A percentile compares a stretch with the other conserved stretches of the same genome.
Conservation (phyloP, 1,140 invertebrate genomes). For the Homarus americanus region DNA sequence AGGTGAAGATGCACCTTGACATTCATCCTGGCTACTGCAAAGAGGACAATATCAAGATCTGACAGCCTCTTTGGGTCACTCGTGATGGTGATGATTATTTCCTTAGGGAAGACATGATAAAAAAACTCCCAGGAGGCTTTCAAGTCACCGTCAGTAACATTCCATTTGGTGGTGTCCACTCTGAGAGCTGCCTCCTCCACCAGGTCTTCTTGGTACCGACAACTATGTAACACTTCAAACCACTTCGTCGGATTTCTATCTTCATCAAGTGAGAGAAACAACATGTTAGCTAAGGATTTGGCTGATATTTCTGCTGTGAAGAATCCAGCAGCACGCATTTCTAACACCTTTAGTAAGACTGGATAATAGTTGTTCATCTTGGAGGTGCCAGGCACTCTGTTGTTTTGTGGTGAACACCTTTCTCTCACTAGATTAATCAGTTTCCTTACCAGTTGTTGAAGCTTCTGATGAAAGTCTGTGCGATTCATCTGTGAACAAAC, state of each 20-base stretch:
- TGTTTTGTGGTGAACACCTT: too few relatives aligned
- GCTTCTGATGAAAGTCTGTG: not conserved
- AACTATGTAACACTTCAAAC: conserved; percentile 11
- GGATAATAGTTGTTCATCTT: not conserved
- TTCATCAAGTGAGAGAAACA: not conserved
- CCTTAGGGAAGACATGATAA: not conserved
- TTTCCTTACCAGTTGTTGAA: not conserved
- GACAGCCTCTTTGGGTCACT: not conserved
- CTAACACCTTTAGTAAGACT: conserved; percentile 3
- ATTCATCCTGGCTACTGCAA: not conserved
- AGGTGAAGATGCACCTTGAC: not conserved
- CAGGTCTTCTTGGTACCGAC: not conserved
- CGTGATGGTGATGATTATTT: not conserved
- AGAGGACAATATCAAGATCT: not conserved
- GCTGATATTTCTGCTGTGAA: not conserved
- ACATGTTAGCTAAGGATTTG: not conserved
- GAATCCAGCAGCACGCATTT: not conserved
- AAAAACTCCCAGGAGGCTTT: not conserved
- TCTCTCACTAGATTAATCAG: not conserved
- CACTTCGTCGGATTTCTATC: not conserved
- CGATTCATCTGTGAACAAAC: not conserved
- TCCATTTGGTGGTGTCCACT: not conserved
- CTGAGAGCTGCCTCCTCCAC: conserved; percentile 1
- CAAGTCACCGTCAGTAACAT: not conserved
- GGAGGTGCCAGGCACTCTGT: too few relatives aligned